Conservation (phyloP, 2,797 vertebrate species). For the Lindbergichthys nudifrons region DNA sequence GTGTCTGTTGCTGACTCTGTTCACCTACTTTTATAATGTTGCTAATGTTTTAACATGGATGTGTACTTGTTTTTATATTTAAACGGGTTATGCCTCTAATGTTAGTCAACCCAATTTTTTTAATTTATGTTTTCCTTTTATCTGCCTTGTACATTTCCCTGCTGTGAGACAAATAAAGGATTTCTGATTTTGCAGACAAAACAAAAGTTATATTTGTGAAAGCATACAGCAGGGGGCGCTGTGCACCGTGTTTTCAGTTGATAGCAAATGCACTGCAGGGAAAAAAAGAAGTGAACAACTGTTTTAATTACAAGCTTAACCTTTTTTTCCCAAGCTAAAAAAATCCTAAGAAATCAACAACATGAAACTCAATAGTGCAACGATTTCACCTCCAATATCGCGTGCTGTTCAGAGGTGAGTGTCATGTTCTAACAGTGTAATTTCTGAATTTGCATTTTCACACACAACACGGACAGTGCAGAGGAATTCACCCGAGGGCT, state of each 20-base stretch:
- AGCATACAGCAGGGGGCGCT: slow-evolving; percentile 54
- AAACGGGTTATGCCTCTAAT: too few relatives aligned
- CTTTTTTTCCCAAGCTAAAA: neutral
- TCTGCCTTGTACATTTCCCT: too few relatives aligned
- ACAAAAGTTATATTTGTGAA: fast-evolving
- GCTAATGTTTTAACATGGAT: too few relatives aligned
- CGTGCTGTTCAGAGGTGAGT: neutral
- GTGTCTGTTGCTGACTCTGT: too few relatives aligned
- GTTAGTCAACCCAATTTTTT: too few relatives aligned
- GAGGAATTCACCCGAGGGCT: slow-evolving; percentile 74
- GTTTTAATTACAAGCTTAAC: neutral
- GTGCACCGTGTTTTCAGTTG: slow-evolving; percentile 33
- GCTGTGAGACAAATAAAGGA: too few relatives aligned
- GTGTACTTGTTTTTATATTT: too few relatives aligned
- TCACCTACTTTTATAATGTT: too few relatives aligned
- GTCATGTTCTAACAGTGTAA: slow-evolving; percentile 8
- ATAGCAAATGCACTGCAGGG: fast-evolving
- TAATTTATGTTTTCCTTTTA: too few relatives aligned
- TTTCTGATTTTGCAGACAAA: neutral
- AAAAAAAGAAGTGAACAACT: neutral
- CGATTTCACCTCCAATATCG: neutral
- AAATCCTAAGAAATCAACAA: neutral
- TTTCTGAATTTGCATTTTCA: slow-evolving; percentile 36
- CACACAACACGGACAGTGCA: slow-evolving; percentile 24
- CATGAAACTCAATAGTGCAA: too few relatives aligned